These are phyloP conservation scores for Gerris buenoi DNA, from an alignment of 1,140 invertebrate genomes.

Conservation along the genomic window DNA sequence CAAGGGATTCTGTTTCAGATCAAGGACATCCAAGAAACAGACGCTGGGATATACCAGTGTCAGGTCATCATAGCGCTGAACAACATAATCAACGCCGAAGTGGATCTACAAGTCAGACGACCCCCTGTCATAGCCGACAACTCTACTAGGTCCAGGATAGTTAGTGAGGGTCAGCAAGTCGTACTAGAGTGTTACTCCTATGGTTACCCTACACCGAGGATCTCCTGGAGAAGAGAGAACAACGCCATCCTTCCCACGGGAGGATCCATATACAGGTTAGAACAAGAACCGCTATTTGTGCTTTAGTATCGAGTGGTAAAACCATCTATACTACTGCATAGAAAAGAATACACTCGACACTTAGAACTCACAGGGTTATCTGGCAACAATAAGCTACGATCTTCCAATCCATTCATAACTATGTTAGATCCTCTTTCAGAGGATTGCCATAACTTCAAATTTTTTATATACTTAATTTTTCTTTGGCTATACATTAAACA, in stretches of 20 bases:
- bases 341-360: too few species aligned
- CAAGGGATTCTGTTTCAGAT: conserved; percentile 47
- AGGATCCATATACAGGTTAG: conserved; percentile 53
- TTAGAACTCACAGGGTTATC: too few species aligned
- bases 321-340: too few species aligned
- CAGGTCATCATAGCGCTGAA: conserved; percentile 64
- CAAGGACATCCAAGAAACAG: conserved; percentile 89
- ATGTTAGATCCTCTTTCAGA: too few species aligned
- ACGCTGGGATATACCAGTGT: conserved; percentile 75
- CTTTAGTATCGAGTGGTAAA: too few species aligned
- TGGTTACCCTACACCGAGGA: conserved; percentile 62
- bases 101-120: conserved; percentile 64
- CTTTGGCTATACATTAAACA: too few species aligned
- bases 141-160: conserved; percentile 70
- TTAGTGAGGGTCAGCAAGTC: conserved; percentile 61
- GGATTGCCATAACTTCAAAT: too few species aligned
- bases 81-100: conserved; percentile 65
- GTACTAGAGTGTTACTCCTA: conserved; percentile 74
- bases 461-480: too few species aligned
- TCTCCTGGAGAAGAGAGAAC: conserved; percentile 83
- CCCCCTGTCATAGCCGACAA: conserved; percentile 86
- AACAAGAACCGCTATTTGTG: too few species aligned
- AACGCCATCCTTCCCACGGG: conserved; percentile 82
- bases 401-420: too few species aligned
- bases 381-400: too few species aligned